Conservation (phyloP, 2,797 vertebrate genomes). For the Ceryle rudis region DNA sequence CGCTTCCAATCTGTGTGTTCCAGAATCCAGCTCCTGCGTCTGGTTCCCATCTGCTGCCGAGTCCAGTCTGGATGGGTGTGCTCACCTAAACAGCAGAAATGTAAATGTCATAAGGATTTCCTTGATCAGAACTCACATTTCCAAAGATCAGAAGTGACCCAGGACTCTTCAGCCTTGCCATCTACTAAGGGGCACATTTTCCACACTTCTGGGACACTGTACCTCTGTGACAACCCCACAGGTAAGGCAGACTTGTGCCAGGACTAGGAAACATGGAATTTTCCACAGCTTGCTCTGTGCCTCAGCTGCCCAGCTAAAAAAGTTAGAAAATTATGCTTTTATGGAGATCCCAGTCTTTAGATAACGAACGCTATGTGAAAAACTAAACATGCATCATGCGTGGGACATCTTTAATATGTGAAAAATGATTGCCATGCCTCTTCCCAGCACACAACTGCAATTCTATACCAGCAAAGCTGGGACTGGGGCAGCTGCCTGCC, state of each 20-base stretch:
- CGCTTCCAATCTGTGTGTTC: no score
- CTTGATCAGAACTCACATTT: neutral
- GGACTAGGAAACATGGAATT: neutral
- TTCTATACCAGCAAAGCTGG: neutral
- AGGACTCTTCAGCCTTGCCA: neutral
- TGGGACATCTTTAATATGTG: neutral
- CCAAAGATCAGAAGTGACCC: neutral
- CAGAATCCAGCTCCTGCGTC: no score
- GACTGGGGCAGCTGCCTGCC: neutral
- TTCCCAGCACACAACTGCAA: neutral
- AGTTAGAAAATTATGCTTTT: neutral
- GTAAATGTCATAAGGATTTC: neutral
- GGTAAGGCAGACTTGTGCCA: neutral
- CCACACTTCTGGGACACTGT: neutral
- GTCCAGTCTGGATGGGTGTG: no score
- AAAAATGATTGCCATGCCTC: neutral
- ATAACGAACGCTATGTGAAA: neutral
- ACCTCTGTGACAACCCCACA: neutral
- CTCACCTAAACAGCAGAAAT: neutral
- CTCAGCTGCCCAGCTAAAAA: neutral
- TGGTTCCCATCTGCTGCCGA: no score
- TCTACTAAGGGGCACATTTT: constrained; percentile 41
- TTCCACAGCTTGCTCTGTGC: neutral
- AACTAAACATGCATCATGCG: neutral
- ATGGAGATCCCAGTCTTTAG: neutral